A percentile compares a stretch with the other conserved stretches of the same genome.
Evolutionary conservation across 2,113 vertebrate species (phyloP).

Genomic region (Vicugna pacos): DNA sequence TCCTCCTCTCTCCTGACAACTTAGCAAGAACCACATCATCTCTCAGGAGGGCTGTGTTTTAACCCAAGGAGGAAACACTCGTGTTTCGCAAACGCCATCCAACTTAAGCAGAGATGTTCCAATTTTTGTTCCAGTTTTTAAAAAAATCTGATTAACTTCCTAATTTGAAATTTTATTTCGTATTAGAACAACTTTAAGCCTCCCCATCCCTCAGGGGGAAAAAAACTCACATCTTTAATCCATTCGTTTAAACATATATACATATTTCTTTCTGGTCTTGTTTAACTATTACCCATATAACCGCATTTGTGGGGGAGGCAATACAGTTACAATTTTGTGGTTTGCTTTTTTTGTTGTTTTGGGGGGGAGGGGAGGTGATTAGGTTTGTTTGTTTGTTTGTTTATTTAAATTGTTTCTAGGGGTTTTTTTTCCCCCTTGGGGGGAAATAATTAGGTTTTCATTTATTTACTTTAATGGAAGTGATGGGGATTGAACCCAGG

Average conservation of each 20-base stretch:
- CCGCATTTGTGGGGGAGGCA: no score
- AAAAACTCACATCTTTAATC: neutral
- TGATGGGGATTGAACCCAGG: no score
- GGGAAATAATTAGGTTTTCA: no score
- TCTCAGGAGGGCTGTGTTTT: neutral
- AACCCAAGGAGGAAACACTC: neutral
- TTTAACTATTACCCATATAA: neutral
- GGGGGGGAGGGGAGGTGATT: no score
- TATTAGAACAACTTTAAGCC: neutral
- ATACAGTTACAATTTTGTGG: neutral
- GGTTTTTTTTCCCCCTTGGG: no score
- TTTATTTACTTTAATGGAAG: no score
- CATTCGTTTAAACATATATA: neutral
- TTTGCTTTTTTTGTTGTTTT: neutral
- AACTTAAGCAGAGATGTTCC: neutral
- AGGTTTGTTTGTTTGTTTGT: no score
- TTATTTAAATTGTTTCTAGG: no score
- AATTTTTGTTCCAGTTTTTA: neutral
- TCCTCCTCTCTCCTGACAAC: conserved; percentile 66
- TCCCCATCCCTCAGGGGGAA: no score
- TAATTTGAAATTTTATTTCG: conserved; percentile 17
- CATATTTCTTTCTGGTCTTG: neutral
- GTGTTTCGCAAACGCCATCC: neutral
- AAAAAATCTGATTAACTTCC: conserved; percentile 29
- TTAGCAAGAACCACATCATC: conserved; percentile 42